A percentile compares a stretch with the other conserved stretches of the same genome.
phyloP scores from a whole-genome alignment of 1,140 invertebrate species.

The Rhagoletis zephyria region DNA sequence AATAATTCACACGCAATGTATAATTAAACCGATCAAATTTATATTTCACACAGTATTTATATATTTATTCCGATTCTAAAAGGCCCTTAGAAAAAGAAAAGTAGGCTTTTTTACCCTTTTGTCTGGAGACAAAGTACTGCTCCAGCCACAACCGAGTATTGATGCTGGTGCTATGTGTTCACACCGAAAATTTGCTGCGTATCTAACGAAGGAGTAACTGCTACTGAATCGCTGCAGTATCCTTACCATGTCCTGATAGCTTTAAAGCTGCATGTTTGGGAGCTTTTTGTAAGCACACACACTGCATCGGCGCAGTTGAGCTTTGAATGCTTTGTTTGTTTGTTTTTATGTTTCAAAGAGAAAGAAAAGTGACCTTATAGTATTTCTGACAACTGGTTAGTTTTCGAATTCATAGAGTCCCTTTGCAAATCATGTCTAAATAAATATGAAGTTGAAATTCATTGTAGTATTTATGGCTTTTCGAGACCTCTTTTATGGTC shows the following conservation, averaged over 20 bases:
- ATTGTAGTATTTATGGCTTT: too few relatives aligned
- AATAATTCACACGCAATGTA: too few relatives aligned
- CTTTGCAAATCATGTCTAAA: too few relatives aligned
- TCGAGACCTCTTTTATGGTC: too few relatives aligned
- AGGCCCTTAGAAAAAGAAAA: not conserved
- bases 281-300: not conserved
- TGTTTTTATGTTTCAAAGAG: too few relatives aligned
- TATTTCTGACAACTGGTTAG: not conserved
- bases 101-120: not conserved
- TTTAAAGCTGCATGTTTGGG: not conserved
- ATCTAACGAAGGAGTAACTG: conserved; percentile 31
- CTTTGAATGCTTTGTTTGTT: not conserved
- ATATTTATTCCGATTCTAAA: not conserved
- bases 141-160: not conserved
- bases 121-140: not conserved
- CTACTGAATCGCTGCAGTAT: not conserved
- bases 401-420: not conserved
- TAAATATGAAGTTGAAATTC: too few relatives aligned
- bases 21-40: not conserved
- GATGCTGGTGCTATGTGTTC: not conserved
- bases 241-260: not conserved
- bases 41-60: not conserved
- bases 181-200: conserved; percentile 16
- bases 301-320: not conserved
- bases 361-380: too few relatives aligned